Evolutionary conservation across 2,113 vertebrate species (phyloP), one percentile per base, ranked within the genome.

Genomic region (Gallinago undulata): DNA sequence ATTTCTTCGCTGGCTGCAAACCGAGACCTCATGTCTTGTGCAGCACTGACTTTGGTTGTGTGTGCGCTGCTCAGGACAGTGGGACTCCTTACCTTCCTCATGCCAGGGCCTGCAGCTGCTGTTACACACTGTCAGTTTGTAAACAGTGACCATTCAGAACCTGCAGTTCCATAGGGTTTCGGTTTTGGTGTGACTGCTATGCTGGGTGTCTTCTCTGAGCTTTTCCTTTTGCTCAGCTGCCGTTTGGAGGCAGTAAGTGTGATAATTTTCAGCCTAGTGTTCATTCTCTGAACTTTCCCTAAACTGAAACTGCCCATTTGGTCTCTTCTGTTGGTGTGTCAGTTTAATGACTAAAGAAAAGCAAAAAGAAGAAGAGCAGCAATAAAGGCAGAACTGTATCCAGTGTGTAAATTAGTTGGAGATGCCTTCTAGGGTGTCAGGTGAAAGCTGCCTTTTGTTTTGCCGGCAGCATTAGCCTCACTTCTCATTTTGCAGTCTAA

Each of bases 91-190:
- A 7, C 24, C 9, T 60, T 47, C 55, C 59, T 55, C 7, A 0
- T 3, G 4, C 1, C 0, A 19, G 53, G 22, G 3, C 7, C 47
- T 76, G 41, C 14, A 59, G 55, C 67, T 37, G 39, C 62, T 24
- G 2, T 27, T 21, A 3, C 35, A 7, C 1, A 0, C 24, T 63
- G 51, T 43, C 30, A 21, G 19, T 37, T 51, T 82, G 48, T 62
- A 85, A 84, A 30, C 77, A 62, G 33, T 2, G 5, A 45, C 22
- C 31, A 24, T 11, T 87, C 37, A 79, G 76, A 60, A 35, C 17
- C 25, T 72, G 76, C 60, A 27, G 19, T 33, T 27, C 50, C 0
- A 2, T 0, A 2, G 23, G 23, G 27, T 73, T 86, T 82, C 3
- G 1, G 7, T 73, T 76, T 27, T 76, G 7, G 23, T 72, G 39